phyloP scores from a whole-genome alignment of 2,113 vertebrate species.

The Bostrychus sinensis region DNA sequence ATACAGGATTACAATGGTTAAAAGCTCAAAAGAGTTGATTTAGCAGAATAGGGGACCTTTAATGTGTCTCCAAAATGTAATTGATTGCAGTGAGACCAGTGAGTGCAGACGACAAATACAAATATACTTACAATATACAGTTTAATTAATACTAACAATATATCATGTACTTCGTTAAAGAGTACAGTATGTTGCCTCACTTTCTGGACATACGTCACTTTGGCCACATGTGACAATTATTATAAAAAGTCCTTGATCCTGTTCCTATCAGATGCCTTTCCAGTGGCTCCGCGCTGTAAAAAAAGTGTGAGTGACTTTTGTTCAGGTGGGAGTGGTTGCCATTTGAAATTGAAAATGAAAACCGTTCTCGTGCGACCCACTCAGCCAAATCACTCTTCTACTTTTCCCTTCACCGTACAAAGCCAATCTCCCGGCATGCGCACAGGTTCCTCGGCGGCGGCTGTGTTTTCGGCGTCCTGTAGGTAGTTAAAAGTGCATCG shows the following conservation, averaged over 20 bases:
- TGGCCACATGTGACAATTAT: too few relatives aligned
- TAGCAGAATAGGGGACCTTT: too few relatives aligned
- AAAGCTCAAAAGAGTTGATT: too few relatives aligned
- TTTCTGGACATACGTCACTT: too few relatives aligned
- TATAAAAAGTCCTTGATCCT: background rate
- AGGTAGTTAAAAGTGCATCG: slow-evolving; percentile 73
- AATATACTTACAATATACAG: too few relatives aligned
- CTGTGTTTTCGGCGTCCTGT: slow-evolving; percentile 58
- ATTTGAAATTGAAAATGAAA: slow-evolving; percentile 62
- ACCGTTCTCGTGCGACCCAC: slow-evolving; percentile 52
- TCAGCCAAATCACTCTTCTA: slow-evolving; percentile 46
- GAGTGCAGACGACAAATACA: too few relatives aligned
- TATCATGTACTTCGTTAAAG: too few relatives aligned
- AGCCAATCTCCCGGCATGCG: slow-evolving; percentile 59
- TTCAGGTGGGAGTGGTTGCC: background rate
- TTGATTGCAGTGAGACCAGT: too few relatives aligned
- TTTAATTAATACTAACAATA: too few relatives aligned
- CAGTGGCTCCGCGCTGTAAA: background rate
- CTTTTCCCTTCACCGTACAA: slow-evolving; percentile 52
- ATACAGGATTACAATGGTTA: too few relatives aligned
- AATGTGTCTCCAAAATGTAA: too few relatives aligned
- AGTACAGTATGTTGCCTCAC: too few relatives aligned
- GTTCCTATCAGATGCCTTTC: background rate
- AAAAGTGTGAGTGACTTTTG: background rate
- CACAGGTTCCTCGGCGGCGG: slow-evolving; percentile 35